Evolutionary conservation across 2,797 vertebrate species (phyloP).

Genomic region (Schizopygopsis malacanthus): DNA sequence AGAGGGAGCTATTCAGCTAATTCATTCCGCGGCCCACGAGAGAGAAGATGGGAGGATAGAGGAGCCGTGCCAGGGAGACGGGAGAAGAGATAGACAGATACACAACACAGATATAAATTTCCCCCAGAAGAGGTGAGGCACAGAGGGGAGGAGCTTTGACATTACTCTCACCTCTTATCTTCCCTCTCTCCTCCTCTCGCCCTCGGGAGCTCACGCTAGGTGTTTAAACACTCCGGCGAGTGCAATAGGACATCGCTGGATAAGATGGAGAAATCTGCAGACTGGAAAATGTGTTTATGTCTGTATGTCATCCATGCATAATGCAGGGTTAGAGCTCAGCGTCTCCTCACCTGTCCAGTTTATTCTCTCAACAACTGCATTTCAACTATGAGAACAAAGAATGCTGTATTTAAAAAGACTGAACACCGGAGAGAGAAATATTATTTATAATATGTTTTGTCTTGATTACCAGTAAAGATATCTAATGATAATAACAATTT

Average conservation of each 20-base stretch:
- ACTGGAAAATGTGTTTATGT: slow-evolving; percentile 60
- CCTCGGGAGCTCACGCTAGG: slow-evolving; percentile 41
- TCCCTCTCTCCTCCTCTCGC: slow-evolving; percentile 29
- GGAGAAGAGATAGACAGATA: slow-evolving; percentile 57
- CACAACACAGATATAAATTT: slow-evolving; percentile 48
- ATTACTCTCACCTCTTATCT: slow-evolving; percentile 61
- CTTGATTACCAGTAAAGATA: not conserved
- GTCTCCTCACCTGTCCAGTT: slow-evolving; percentile 40
- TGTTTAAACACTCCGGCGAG: slow-evolving; percentile 56
- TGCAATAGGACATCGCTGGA: slow-evolving; percentile 48
- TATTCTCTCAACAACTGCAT: slow-evolving; percentile 23
- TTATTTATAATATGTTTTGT: not conserved
- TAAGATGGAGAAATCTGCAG: slow-evolving; percentile 54
- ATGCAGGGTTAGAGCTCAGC: slow-evolving; percentile 38
- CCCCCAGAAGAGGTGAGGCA: slow-evolving; percentile 50
- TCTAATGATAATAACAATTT: not conserved
- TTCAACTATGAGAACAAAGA: slow-evolving; percentile 17
- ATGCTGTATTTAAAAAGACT: not conserved
- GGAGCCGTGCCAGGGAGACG: slow-evolving; percentile 31
- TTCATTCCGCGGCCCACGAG: not conserved
- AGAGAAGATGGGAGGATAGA: slow-evolving; percentile 40
- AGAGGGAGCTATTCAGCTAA: slow-evolving; percentile 30
- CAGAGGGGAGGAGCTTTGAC: slow-evolving; percentile 50
- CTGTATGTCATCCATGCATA: slow-evolving; percentile 54
- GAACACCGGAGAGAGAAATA: not conserved